Evolutionary conservation across 2,113 vertebrate genomes (phyloP), one percentile per base, ranked within the genome.

Genomic region (Saccopteryx leptura): DNA sequence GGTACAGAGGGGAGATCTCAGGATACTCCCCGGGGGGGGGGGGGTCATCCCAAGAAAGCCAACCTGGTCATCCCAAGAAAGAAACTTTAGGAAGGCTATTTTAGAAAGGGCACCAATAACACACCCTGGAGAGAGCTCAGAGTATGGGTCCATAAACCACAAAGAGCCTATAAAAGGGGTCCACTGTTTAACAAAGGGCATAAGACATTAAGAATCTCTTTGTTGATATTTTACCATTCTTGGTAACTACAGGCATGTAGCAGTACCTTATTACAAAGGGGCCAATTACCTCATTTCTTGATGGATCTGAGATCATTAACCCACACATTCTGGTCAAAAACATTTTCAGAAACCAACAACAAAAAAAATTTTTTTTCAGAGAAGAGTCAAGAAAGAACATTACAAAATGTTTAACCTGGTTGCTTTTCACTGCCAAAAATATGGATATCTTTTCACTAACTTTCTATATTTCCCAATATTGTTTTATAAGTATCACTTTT

Each of bases 401-500:
- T 89, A 85, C 61, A 84, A 93, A 95, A 89, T 9, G 48, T 84
- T 93, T 71, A 94, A 90, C 56, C 69, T 50, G 15, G 76, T 96
- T 90, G 54, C 46, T 90, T 92, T 92, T 81, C 69, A 81, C 91
- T 91, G 82, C 89, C 95, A 96, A 97, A 97, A 98, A 93, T 96
- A 94, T 93, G 91, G 21, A 28, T 82, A 75, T 89, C 80, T 96
- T 97, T 97, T 83, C 78, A 71, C 91, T 80, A 61, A 75, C 86
- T 94, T 93, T 96, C 93, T 91, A 83, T 97, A 96, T 86, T 96
- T 97, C 81, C 91, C 96, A 96, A 93, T 96, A 96, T 82, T 93
- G 65, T 94, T 94, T 93, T 97, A 65, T 96, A 98, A 98, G 94
- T 97, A 97, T 93, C 76, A 96, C 91, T 96, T 96, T 91, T 71